phyloP scores from a whole-genome alignment of 2,888 invertebrate species.

The Choristoneura rosaceana region DNA sequence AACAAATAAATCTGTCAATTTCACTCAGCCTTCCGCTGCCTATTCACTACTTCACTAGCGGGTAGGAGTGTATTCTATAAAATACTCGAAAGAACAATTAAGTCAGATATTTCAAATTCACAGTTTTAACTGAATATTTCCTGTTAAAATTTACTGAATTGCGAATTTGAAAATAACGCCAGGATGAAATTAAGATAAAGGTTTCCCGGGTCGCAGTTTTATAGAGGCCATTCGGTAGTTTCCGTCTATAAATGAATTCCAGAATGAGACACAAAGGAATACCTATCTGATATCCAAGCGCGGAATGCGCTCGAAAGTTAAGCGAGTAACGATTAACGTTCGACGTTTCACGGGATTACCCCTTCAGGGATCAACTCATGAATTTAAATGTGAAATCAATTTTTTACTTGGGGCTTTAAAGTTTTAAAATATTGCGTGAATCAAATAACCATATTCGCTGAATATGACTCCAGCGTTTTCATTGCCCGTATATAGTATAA shows the following conservation, averaged over 20 bases:
- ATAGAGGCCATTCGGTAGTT: not conserved
- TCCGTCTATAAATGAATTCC: conserved; percentile 1
- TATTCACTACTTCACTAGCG: conserved; percentile 54
- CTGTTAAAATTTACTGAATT: not conserved
- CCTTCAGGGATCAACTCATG: conserved; percentile 32
- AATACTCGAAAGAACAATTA: conserved; percentile 13
- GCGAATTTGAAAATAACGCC: not conserved
- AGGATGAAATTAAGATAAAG: not conserved
- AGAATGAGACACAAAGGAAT: conserved; percentile 16
- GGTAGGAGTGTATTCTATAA: conserved; percentile 43
- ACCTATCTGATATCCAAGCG: conserved; percentile 10
- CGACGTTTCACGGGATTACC: conserved; percentile 35
- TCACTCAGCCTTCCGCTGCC: conserved; percentile 76
- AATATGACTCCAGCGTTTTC: conserved; percentile 14
- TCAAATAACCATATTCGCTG: not conserved
- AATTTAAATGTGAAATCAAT: conserved; percentile 36
- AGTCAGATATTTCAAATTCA: not conserved
- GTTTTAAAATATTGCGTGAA: not conserved
- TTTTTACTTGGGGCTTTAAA: conserved; percentile 3
- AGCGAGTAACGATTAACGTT: conserved; percentile 38
- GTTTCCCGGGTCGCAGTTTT: not conserved
- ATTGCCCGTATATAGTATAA: conserved; percentile 17
- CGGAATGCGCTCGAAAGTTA: conserved; percentile 34
- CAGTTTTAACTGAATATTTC: no score
- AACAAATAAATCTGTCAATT: conserved; percentile 84